Conservation (phyloP, 1,140 invertebrate species). For the Thalassaphorura encarpata region DNA sequence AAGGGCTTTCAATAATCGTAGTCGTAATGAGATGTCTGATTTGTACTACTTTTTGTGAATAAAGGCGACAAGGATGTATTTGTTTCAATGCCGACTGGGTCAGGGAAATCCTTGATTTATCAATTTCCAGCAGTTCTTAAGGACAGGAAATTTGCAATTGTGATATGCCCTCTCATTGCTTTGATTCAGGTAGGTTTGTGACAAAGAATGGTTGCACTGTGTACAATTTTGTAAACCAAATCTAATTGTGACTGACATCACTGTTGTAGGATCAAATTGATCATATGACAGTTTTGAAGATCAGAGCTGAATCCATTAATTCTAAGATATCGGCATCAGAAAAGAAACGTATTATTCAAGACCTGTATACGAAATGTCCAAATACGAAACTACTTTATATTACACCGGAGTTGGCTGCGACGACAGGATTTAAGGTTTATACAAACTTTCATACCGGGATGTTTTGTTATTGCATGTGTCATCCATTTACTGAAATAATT, state of each 20-base stretch:
- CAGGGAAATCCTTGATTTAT: constrained; percentile 60
- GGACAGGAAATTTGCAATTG: constrained; percentile 48
- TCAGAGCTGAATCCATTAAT: constrained; percentile 73
- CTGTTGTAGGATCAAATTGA: constrained; percentile 44
- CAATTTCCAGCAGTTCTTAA: constrained; percentile 55
- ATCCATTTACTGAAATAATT: constrained; percentile 1
- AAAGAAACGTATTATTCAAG: constrained; percentile 58
- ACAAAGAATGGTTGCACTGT: background rate
- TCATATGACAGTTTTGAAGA: constrained; percentile 49
- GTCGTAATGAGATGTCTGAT: no score
- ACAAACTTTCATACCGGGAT: background rate
- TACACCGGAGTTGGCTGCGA: constrained; percentile 82
- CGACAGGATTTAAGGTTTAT: constrained; percentile 54
- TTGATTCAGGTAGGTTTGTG: constrained; percentile 48
- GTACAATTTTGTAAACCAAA: background rate
- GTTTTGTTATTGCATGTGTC: background rate
- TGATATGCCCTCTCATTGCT: constrained; percentile 58
- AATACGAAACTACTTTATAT: constrained; percentile 75
- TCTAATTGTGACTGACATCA: background rate
- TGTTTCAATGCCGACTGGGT: constrained; percentile 61
- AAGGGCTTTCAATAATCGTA: no score
- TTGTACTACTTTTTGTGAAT: no score
- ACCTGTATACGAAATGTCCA: constrained; percentile 57
- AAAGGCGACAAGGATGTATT: constrained; percentile 54
- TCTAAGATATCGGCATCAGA: constrained; percentile 69